Evolutionary conservation across 1,140 invertebrate genomes (phyloP).

Genomic region (Zaprionus tsacasi): DNA sequence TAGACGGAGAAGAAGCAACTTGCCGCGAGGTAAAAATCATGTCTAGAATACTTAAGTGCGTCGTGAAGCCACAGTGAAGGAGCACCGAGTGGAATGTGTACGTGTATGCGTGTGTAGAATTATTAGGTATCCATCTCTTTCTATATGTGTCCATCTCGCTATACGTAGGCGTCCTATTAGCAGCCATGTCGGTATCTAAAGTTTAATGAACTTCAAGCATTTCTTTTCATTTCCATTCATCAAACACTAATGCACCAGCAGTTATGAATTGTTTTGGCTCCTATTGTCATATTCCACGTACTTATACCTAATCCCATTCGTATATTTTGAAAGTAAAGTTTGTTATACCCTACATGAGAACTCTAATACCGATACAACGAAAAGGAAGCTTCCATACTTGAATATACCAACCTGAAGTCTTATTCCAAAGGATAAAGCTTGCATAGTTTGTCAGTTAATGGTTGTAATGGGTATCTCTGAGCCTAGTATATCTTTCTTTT

Average conservation of each 20-base stretch:
- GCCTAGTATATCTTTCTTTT: background rate
- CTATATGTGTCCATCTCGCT: background rate
- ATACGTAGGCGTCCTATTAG: constrained; percentile 55
- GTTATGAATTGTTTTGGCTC: constrained; percentile 33
- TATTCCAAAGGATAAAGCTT: no score
- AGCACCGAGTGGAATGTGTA: constrained; percentile 16
- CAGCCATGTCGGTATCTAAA: constrained; percentile 25
- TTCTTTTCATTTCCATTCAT: constrained; percentile 57
- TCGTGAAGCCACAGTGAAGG: constrained; percentile 60
- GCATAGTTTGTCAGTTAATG: background rate
- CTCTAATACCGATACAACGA: no score
- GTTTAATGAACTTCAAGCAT: constrained; percentile 70
- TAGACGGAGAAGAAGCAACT: constrained; percentile 36
- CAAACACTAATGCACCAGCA: constrained; percentile 42
- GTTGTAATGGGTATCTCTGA: background rate
- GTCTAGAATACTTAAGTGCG: constrained; percentile 70
- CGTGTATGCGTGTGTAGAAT: constrained; percentile 30
- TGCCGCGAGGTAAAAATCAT: constrained; percentile 73
- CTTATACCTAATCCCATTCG: background rate
- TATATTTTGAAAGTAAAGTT: no score
- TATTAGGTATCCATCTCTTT: constrained; percentile 12
- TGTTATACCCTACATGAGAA: no score
- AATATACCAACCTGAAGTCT: no score
- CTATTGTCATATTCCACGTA: constrained; percentile 40
- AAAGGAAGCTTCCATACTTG: no score